Evolutionary conservation across 2,888 invertebrate species (phyloP).

Genomic region (Lithophane semibrunnea): DNA sequence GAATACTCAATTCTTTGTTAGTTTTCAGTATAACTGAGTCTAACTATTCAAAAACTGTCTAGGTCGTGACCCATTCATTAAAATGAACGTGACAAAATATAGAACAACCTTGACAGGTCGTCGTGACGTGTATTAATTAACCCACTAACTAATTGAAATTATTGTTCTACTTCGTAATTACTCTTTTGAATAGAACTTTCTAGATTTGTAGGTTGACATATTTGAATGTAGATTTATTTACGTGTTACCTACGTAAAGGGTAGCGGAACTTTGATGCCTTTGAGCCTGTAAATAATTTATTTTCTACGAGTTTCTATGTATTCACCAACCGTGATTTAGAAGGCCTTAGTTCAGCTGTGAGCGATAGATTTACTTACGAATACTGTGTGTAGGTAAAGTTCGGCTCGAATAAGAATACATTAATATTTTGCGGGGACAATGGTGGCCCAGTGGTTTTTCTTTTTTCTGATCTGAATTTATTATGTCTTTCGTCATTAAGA

Average conservation of each 20-base stretch:
- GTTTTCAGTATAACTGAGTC: not conserved
- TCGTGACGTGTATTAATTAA: slow-evolving; percentile 57
- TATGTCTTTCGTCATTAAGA: not conserved
- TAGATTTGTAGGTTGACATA: slow-evolving; percentile 25
- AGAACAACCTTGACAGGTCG: slow-evolving; percentile 37
- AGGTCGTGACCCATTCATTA: slow-evolving; percentile 32
- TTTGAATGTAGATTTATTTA: slow-evolving; percentile 36
- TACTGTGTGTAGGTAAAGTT: not conserved
- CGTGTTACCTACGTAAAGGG: not conserved
- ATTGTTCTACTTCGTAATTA: slow-evolving; percentile 51
- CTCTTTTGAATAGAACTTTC: slow-evolving; percentile 36
- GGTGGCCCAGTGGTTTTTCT: too few relatives aligned
- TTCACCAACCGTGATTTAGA: not conserved
- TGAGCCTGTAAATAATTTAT: slow-evolving; percentile 16
- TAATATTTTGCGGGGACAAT: not conserved
- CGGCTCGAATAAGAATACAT: not conserved
- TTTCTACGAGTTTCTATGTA: slow-evolving; percentile 28
- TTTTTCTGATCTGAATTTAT: not conserved
- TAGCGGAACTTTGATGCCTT: not conserved
- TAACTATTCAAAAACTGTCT: slow-evolving; percentile 11
- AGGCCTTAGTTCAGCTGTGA: not conserved
- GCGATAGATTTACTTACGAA: not conserved
- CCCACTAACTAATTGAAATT: slow-evolving; percentile 41
- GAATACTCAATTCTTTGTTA: not conserved
- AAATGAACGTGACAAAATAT: slow-evolving; percentile 36